phyloP scores from a whole-genome alignment of 2,797 vertebrate species.

The Tachyglossus aculeatus region DNA sequence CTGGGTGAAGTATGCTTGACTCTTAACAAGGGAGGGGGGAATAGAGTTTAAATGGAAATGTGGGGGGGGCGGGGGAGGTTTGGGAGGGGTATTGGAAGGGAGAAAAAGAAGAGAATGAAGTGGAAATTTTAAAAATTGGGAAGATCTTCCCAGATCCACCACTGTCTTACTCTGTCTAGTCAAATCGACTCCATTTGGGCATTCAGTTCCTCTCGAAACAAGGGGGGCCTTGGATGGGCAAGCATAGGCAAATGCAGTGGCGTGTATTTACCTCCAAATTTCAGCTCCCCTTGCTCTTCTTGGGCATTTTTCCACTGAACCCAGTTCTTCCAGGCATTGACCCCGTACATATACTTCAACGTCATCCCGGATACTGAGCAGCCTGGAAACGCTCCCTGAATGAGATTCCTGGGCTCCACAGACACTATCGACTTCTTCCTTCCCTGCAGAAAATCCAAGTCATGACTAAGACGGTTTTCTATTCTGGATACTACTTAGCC shows the following conservation, averaged over 20 bases:
- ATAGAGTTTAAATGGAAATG: constrained; percentile 19
- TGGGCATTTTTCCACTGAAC: constrained; percentile 90
- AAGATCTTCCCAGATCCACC: background rate
- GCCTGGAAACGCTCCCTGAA: constrained; percentile 76
- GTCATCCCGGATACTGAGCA: constrained; percentile 80
- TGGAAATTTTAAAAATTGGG: background rate
- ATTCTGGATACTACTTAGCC: background rate
- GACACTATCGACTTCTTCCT: constrained; percentile 83
- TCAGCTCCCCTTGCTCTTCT: constrained; percentile 84
- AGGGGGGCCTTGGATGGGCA: too few species aligned
- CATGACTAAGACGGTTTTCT: constrained; percentile 1
- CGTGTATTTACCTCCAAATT: constrained; percentile 80
- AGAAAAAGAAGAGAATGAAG: too few species aligned
- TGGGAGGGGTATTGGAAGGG: too few species aligned
- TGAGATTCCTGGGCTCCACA: constrained; percentile 70
- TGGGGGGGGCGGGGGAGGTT: too few species aligned
- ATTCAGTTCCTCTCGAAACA: too few species aligned
- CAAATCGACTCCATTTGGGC: background rate
- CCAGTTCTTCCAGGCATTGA: constrained; percentile 96
- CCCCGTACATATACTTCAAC: constrained; percentile 89
- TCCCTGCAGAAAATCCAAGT: constrained; percentile 72
- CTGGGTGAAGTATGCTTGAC: constrained; percentile 22
- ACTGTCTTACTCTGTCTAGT: fast-evolving
- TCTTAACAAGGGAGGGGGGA: constrained; percentile 41
- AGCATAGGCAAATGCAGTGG: too few species aligned